phyloP scores from a whole-genome alignment of 2,797 vertebrate genomes.

The Paedocypris micromegethes region DNA sequence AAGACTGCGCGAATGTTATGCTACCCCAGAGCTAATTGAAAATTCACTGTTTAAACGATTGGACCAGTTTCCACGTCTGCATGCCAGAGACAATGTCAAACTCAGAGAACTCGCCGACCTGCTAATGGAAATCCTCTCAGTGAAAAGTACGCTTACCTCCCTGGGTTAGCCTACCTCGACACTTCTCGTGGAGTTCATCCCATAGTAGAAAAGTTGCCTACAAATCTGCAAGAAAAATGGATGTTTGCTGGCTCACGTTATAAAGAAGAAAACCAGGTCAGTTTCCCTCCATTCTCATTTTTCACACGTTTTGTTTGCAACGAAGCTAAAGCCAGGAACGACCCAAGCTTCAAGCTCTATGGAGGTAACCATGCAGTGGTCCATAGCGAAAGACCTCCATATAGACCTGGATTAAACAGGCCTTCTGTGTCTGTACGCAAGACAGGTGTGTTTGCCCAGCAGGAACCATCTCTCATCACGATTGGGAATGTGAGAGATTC shows the following conservation, averaged over 20 bases:
- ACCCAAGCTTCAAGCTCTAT: conserved; percentile 8
- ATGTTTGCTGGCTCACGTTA: conserved; percentile 9
- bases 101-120: conserved; percentile 21
- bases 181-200: conserved; percentile 22
- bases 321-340: conserved; percentile 15
- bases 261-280: conserved; percentile 16
- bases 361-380: background rate
- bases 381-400: background rate
- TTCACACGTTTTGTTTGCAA: conserved; percentile 8
- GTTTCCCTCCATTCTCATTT: conserved; percentile 20
- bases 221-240: conserved; percentile 21
- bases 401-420: background rate
- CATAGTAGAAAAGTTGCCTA: conserved; percentile 24
- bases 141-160: conserved; percentile 30
- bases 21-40: conserved; percentile 28
- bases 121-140: conserved; percentile 28
- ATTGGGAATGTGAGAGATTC: background rate
- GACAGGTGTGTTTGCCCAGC: conserved; percentile 4
- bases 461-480: background rate
- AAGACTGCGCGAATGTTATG: conserved; percentile 42
- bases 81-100: conserved; percentile 18
- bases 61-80: conserved; percentile 8
- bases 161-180: conserved; percentile 26
- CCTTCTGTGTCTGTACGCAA: conserved; percentile 19
- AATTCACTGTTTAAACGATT: conserved; percentile 20